phyloP scores from a whole-genome alignment of 2,113 vertebrate genomes.

The Ophthalmolycus amberensis region DNA sequence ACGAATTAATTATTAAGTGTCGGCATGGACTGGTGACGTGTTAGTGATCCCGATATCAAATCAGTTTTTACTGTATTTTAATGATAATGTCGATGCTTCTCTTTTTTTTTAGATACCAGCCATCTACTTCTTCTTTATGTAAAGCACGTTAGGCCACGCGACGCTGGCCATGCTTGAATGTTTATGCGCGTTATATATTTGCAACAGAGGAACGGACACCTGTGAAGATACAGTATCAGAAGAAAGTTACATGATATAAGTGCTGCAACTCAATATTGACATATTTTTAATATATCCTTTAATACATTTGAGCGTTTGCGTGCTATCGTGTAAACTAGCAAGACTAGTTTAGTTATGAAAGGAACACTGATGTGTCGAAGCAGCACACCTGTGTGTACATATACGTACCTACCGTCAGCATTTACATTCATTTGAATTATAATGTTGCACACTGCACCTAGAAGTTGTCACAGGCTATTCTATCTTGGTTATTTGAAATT shows the following conservation, averaged over 20 bases:
- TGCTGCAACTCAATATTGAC: not conserved
- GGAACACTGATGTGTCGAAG: not conserved
- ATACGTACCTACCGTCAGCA: rapidly evolving
- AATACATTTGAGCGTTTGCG: not conserved
- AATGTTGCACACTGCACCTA: too few species aligned
- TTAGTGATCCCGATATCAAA: not conserved
- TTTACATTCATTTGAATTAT: not conserved
- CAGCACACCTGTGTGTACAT: not conserved
- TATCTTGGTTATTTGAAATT: not conserved
- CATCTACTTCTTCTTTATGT: not conserved
- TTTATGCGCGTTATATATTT: conserved; percentile 1
- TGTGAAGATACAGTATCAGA: not conserved
- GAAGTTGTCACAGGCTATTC: too few species aligned
- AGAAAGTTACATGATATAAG: not conserved
- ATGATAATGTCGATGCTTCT: not conserved
- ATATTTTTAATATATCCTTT: not conserved
- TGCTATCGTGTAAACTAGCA: rapidly evolving
- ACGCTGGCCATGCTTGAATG: not conserved
- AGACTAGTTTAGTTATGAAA: not conserved
- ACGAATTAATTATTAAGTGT: not conserved
- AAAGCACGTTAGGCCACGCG: not conserved
- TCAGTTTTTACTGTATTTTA: not conserved
- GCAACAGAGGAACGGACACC: not conserved
- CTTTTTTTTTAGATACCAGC: too few species aligned
- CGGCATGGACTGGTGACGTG: not conserved